Base-by-base conservation (phyloP, 2,797 vertebrate genomes). In the Sitta carolinensis region DNA sequence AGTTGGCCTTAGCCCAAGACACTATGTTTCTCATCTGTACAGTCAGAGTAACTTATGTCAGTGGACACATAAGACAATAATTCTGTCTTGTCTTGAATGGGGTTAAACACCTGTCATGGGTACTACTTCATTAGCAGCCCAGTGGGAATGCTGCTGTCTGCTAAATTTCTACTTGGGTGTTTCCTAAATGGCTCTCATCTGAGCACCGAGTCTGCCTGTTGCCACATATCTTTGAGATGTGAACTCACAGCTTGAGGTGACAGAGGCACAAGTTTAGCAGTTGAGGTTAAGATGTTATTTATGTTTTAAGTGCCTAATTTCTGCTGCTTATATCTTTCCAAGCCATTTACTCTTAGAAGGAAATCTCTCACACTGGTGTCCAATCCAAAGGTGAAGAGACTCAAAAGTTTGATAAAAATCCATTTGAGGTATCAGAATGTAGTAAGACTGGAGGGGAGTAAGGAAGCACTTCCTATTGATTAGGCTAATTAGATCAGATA, bases 291-390 rank as follows among this genome's bases (percentile, higher is more conserved):
- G 22, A 62, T n/a, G 51, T 81, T 84, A 61, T 89, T 94, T 90
- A 59, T n/a, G 84, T 79, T 91, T 94, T 67, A 91, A 94, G 55
- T 68, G 30, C 45, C 78, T 92, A 23, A 82, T 92, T 95, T 93
- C 67, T 84, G 48, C 27, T 76, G 50, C 36, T 84, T 88, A 48
- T 48, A 68, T 52, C 8, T 91, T 94, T 94, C 80, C 63, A 74
- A 96, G 30, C 26, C 43, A 88, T 69, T 94, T 90, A 66, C 29
- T 91, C 48, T 55, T 27, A 15, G 11, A 86, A 90, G 16, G 21
- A 88, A 66, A 75, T 73, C 89, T 88, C 55, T 86, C 30, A 68
- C 32, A 23, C 27, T 72, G 55, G 11, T 48, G 14, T 11, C 64
- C n/a, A 87, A 38, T 73, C 16, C 29, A 23, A 51, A 84, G 27